Base-by-base conservation (phyloP, 1,140 invertebrate species). In the Drosophila sturtevanti region DNA sequence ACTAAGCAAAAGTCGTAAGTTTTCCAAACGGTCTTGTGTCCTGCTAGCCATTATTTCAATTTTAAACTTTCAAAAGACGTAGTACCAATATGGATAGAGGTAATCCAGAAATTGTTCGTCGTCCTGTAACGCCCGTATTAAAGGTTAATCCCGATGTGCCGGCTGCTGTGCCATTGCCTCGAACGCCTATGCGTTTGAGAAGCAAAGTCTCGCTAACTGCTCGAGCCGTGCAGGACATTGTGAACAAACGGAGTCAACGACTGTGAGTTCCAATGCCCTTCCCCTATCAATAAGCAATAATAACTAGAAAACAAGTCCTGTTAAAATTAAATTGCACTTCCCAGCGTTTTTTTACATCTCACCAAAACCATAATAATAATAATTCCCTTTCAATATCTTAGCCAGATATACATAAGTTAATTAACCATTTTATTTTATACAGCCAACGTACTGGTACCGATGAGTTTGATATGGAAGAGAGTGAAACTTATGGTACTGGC, bases 401-500 rank as follows among this genome's bases (percentile, higher is more conserved):
- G 2, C 24, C 9, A 1, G 0, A 1, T 0, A 0, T 0, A 4
- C 37, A 1, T 2, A 12, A 10, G 3, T 11, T 9, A 7, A 18
- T 12, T 14, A 22, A 56, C 3, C 2, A 1, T 48, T 0, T 37
- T 1, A 27, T 54, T 27, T 37, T 12, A 27, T 35, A 22, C 55
- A 91, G 90, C 24, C 82, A 89, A 77, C 86, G 90, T 27, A 65
- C 72, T 60, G 90, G 80, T 68, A 91, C 90, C 63, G 86, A 91
- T 56, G 90, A 91, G 9, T 91, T 72, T 18, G 90, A 91, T 11
- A 14, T 91, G 38, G 90, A 91, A 11, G 90, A 91, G 7, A 85
- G 84, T 63, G 86, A 91, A 60, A 81, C 73, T 5, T 91, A 91
- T 52, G 90, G 86, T 73, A 77, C 81, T 37, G 76, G 89, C 34